Conservation (phyloP, 2,113 vertebrate genomes). For the Rissa tridactyla region DNA sequence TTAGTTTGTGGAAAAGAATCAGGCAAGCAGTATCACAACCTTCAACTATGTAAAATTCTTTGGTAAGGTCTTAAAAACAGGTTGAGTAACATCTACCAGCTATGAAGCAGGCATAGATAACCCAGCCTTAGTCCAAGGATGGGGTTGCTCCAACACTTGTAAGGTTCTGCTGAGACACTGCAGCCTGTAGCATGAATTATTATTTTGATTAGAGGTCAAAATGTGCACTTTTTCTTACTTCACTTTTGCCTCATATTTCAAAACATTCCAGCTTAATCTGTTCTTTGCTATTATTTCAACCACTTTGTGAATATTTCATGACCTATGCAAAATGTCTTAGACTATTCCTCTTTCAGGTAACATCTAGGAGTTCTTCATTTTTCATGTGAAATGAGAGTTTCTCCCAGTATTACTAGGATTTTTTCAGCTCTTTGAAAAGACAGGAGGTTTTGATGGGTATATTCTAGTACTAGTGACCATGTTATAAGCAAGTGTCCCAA, state of each 20-base stretch:
- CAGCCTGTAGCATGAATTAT: neutral
- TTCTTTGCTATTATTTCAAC: neutral
- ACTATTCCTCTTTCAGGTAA: neutral
- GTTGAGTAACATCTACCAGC: neutral
- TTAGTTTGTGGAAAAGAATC: neutral
- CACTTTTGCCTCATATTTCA: neutral
- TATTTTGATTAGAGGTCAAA: neutral
- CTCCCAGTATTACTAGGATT: neutral
- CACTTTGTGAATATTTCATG: neutral
- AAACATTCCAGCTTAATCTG: neutral
- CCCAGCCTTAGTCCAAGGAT: neutral
- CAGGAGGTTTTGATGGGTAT: neutral
- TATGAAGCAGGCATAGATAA: neutral
- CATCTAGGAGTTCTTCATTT: neutral
- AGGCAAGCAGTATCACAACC: accelerated
- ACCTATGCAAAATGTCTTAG: neutral
- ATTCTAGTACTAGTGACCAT: neutral
- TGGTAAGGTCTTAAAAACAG: neutral
- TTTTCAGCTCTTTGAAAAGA: neutral
- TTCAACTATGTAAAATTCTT: neutral
- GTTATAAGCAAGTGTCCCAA: neutral
- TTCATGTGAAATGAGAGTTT: neutral
- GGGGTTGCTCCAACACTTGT: accelerated
- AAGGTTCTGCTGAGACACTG: neutral
- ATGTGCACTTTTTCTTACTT: neutral